Evolutionary conservation across 2,797 vertebrate genomes (phyloP), one percentile per base, ranked within the genome.

Genomic region (Poecilia velifera): DNA sequence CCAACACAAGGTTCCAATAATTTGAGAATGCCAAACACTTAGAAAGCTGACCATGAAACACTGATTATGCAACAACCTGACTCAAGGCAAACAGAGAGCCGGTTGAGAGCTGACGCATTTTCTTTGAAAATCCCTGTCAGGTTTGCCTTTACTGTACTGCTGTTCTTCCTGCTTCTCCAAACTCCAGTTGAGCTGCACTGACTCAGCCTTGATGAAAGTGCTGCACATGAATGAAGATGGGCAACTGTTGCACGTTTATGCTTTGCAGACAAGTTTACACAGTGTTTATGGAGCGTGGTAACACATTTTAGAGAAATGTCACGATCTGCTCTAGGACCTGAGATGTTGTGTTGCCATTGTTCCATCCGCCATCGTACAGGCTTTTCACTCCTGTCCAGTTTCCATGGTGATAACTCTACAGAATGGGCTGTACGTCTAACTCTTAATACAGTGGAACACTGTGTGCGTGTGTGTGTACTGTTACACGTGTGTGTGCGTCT

Each of bases 371-470:
- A 75, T 64, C 83, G 78, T 59, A 84, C 86, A 90, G 84, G 84
- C 88, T 92, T 91, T 88, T 90, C 92, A 86, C 89, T 93, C 83
- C 87, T 88, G 88, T 94, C 90, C 93, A 93, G 96, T 96, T 96
- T 94, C 96, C 95, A 96, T 96, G 95, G 96, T 93, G 93, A 96
- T 94, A 93, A 93, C 91, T 94, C 92, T 84, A 92, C 92, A 94
- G 90, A 94, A 94, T 92, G 80, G 87, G 86, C 87, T 91, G 92
- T 92, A 93, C 82, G 87, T 94, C 86, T 88, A 92, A 92, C 89
- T 92, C 91, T 90, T 92, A 89, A 90, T 84, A 87, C 91, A 90
- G 84, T 78, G 86, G 86, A 84, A 88, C 88, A 91, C 68, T 83
- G 82, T 82, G 78, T 74, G 70, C 57, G 49, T 34, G 47, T 1